Percentiles rank a stretch among this genome's conserved stretches.
These are phyloP conservation scores for Drosophila kurseongensis DNA, from an alignment of 1,140 invertebrate genomes.

Conservation along the genomic window DNA sequence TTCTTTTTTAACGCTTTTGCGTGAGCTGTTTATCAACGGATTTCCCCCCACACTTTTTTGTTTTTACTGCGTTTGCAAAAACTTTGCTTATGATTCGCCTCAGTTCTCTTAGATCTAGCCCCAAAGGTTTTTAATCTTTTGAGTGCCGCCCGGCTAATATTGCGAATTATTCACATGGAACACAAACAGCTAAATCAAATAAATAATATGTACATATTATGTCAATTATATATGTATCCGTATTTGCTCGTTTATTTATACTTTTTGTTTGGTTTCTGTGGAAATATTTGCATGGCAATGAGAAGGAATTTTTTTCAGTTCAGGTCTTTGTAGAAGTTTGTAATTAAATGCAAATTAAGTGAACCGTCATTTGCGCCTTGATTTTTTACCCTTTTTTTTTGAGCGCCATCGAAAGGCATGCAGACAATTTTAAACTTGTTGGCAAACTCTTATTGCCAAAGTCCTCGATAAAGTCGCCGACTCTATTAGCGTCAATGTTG, in stretches of 20 bases:
- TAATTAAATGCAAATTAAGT: conserved; percentile 82
- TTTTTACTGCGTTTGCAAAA: conserved; percentile 18
- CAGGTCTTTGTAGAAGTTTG: conserved; percentile 55
- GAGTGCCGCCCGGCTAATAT: conserved; percentile 25
- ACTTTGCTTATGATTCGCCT: conserved; percentile 29
- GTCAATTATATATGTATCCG: neutral
- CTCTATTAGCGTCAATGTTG: conserved; percentile 69
- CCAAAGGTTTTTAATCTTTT: conserved; percentile 48
- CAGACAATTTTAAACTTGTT: conserved; percentile 67
- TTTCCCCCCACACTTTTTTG: conserved; percentile 11
- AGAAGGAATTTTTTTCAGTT: conserved; percentile 7
- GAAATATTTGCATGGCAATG: conserved; percentile 39
- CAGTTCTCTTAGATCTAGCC: neutral
- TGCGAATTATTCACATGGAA: neutral
- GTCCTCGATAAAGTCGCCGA: conserved; percentile 54
- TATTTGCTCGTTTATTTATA: conserved; percentile 10
- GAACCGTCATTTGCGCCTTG: conserved; percentile 63
- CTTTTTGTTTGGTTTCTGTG: neutral
- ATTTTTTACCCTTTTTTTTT: conserved; percentile 54
- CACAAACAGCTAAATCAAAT: conserved; percentile 3
- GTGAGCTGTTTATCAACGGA: conserved; percentile 55
- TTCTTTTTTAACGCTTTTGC: conserved; percentile 19
- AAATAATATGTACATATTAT: conserved; percentile 6
- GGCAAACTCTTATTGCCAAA: conserved; percentile 63
- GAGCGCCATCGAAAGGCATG: conserved; percentile 32